Evolutionary conservation across 2,888 invertebrate species (phyloP), one percentile per base, ranked within the genome.

Genomic region (Chironomus tentans): DNA sequence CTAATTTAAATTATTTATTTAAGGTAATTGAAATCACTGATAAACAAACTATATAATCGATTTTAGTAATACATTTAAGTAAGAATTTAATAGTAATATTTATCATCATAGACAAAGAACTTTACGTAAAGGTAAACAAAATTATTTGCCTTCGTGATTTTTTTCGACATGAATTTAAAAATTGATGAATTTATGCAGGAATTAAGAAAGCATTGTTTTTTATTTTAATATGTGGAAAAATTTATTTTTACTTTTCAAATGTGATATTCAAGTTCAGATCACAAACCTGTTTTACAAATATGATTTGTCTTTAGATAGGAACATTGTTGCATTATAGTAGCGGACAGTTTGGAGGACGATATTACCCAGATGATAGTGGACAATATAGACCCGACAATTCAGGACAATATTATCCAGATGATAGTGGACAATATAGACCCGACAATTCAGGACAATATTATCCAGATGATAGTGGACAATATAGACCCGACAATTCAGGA

Each of bases 261-360:
- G 15, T n/a, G 15, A 21, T 2, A 62, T n/a, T n/a, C n/a, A n/a
- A n/a, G n/a, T n/a, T n/a, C n/a, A n/a, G n/a, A n/a, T 4, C 6
- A 62, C n/a, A 62, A 56, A 18, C 56, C n/a, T 15, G 56, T 38
- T 38, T 10, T 10, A 38, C n/a, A n/a, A n/a, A n/a, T n/a, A n/a
- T 38, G 7, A 10, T 38, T 7, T 38, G 38, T 5, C 21, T 7
- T 22, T 3, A 74, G 74, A 74, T 74, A 68, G 38, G 28, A n/a
- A 48, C 68, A n/a, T 21, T 74, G 21, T 28, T 72, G 28, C 72
- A 72, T 56, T 15, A 56, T 18, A 46, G 74, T 48, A 68, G 61
- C 21, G 65, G 22, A 6, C 73, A 74, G 48, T 4, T 10, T 10
- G 62, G 68, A 68, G 65, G 65, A 12, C 74, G 68, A 68, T 74